A percentile compares a stretch with the other conserved stretches of the same genome.
Conservation (phyloP, 1,140 invertebrate species). For the Berghia stephanieae region DNA sequence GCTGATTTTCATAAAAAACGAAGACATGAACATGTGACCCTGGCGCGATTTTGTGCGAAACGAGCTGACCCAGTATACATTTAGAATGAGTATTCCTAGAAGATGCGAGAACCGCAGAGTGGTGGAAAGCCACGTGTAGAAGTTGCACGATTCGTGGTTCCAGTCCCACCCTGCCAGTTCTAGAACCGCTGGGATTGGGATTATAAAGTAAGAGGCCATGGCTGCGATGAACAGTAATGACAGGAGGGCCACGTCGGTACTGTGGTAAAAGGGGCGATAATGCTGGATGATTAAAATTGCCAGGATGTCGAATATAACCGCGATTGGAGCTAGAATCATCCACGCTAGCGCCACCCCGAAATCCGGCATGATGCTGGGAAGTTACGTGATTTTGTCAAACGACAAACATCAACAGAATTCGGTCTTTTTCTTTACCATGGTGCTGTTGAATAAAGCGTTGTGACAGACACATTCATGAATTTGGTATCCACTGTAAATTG, state of each 20-base stretch:
- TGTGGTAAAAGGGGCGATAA: conserved; percentile 45
- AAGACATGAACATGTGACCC: conserved; percentile 40
- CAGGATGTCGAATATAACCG: conserved; percentile 40
- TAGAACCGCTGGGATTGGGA: conserved; percentile 40
- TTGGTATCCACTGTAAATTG: too few species aligned
- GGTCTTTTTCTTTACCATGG: too few species aligned
- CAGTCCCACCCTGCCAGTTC: conserved; percentile 31
- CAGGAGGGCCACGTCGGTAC: conserved; percentile 45
- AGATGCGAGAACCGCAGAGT: conserved; percentile 42
- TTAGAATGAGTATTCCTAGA: conserved; percentile 37
- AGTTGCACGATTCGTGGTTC: conserved; percentile 37
- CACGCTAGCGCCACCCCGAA: conserved; percentile 43
- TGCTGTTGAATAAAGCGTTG: too few species aligned
- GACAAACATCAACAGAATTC: too few species aligned
- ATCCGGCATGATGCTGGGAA: conserved; percentile 42
- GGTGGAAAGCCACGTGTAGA: conserved; percentile 42
- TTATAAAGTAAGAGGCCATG: conserved; percentile 35
- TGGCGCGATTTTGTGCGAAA: conserved; percentile 38
- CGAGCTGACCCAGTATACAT: conserved; percentile 49
- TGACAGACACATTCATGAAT: too few species aligned
- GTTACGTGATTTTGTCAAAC: too few species aligned
- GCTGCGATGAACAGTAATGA: conserved; percentile 43
- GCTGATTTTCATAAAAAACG: conserved; percentile 39
- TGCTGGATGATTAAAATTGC: conserved; percentile 43
- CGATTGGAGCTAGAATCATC: conserved; percentile 47